Base-by-base conservation (phyloP, 2,113 vertebrate species). In the Acanthochromis polyacanthus region DNA sequence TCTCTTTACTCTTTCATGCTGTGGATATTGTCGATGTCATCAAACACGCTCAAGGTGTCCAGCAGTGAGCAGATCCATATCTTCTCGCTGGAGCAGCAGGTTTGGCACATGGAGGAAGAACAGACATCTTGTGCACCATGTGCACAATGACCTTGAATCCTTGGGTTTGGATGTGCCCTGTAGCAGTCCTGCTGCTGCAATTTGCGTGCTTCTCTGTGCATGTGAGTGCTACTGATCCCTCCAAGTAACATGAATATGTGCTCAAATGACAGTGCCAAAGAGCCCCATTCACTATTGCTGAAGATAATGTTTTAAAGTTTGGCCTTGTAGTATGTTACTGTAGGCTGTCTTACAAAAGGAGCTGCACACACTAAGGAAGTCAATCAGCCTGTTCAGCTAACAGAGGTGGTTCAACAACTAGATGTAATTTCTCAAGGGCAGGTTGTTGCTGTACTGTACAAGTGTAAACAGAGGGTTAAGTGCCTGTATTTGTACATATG, bases 31-130 rank as follows among this genome's bases (percentile, higher is more conserved):
- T 67, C 64, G 22, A 32, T 53, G 14, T n/a, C 23, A 40, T 67
- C 48, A 53, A 20, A 53, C 36, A 3, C 46, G 52, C 28, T 51
- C 28, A 51, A 23, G 50, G 64, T 23, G 64, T 20, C 12, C 48
- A n/a, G 48, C 52, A 67, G 50, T 67, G 30, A 38, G 12, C n/a
- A 20, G 30, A 66, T 66, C 48, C n/a, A 36, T 67, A 53, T 16
- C 25, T 5, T 23, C 12, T 55, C 65, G 19, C 51, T 23, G 20
- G 4, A 15, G 50, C 64, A 53, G 11, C 32, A 28, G 36, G 51
- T 43, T 43, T 15, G 12, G 40, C 14, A 50, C 17, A 9, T 19
- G 40, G 51, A 19, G 40, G 51, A 19, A 53, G 51, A 10, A 38
- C 22, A 40, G 10, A 8, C n/a, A 19, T 5, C 5, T 12, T 14